Percentiles rank a stretch among this genome's conserved stretches.
Conservation (phyloP, 2,888 invertebrate genomes). For the Drosophila helvetica region DNA sequence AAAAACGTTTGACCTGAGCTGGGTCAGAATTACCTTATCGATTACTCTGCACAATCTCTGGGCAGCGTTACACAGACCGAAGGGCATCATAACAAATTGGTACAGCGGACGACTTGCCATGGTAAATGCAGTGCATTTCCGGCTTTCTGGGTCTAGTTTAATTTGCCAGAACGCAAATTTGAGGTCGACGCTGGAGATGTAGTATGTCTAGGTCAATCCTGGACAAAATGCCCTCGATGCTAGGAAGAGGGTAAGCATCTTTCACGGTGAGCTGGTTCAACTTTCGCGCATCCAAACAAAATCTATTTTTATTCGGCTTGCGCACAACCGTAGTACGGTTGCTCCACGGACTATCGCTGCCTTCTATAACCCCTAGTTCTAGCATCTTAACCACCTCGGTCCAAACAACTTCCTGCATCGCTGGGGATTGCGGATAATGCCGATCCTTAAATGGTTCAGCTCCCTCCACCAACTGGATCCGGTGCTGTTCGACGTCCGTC, state of each 20-base stretch:
- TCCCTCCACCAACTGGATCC: neutral
- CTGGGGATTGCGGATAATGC: neutral
- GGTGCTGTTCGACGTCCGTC: neutral
- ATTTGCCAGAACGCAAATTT: conserved; percentile 11
- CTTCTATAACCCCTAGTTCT: neutral
- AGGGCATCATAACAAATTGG: too few species aligned
- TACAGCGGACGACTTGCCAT: too few species aligned
- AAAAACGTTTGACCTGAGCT: too few species aligned
- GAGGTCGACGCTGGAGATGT: neutral
- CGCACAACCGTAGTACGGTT: neutral
- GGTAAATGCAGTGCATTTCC: conserved; percentile 16
- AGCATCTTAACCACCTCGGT: neutral
- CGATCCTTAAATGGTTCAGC: neutral
- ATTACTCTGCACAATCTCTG: too few species aligned
- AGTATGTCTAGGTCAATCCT: conserved; percentile 6
- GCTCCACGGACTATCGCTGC: conserved; percentile 1
- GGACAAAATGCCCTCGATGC: conserved; percentile 5
- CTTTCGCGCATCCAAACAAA: neutral
- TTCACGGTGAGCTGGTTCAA: neutral
- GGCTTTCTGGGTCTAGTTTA: conserved; percentile 4
- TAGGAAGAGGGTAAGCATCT: conserved; percentile 5
- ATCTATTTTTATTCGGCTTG: neutral
- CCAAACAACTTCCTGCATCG: neutral
- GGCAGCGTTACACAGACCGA: too few species aligned
- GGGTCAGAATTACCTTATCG: too few species aligned